phyloP scores from a whole-genome alignment of 2,888 invertebrate genomes.

The Bugula neritina region DNA sequence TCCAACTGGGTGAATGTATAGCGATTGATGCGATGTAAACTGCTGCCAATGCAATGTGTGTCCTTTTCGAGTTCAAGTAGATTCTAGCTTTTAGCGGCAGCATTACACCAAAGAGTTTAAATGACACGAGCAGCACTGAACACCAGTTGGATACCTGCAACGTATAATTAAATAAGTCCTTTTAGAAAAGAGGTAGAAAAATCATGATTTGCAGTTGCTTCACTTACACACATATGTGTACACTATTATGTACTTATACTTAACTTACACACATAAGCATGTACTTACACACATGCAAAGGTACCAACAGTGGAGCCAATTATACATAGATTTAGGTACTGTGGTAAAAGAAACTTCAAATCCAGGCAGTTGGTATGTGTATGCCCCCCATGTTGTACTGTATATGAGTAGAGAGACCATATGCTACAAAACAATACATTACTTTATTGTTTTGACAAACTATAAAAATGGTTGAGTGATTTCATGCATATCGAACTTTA shows the following conservation, averaged over 20 bases:
- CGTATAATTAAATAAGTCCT: not conserved
- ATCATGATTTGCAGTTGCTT: too few relatives aligned
- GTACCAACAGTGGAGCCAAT: not conserved
- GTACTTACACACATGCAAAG: too few relatives aligned
- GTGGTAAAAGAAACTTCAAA: not conserved
- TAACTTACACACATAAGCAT: not conserved
- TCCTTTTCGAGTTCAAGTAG: not conserved
- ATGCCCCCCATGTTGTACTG: not conserved
- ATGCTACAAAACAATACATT: too few relatives aligned
- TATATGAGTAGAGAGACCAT: not conserved
- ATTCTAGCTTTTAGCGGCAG: not conserved
- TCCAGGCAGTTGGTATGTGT: not conserved
- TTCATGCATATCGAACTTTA: too few relatives aligned
- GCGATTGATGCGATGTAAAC: not conserved
- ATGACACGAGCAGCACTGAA: not conserved
- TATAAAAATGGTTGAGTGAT: too few relatives aligned
- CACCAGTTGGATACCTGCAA: slow-evolving; percentile 24
- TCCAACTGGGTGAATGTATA: not conserved
- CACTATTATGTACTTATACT: too few relatives aligned
- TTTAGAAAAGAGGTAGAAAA: too few relatives aligned
- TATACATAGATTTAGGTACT: not conserved
- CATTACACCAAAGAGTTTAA: not conserved
- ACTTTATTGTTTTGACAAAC: too few relatives aligned
- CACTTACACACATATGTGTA: too few relatives aligned
- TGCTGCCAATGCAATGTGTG: not conserved